phyloP scores from a whole-genome alignment of 2,797 vertebrate genomes.

The Echiichthys vipera region DNA sequence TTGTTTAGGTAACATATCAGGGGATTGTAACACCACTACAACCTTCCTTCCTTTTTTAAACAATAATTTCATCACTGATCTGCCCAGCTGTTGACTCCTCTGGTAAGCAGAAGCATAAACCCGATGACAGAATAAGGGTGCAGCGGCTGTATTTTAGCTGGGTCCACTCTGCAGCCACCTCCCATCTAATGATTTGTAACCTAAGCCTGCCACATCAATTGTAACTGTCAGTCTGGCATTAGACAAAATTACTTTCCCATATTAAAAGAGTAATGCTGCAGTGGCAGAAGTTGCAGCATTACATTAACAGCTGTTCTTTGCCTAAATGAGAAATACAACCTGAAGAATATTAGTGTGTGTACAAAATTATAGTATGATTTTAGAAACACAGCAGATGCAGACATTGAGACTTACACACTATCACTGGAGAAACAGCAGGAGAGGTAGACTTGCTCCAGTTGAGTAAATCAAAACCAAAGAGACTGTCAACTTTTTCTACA shows the following conservation, averaged over 20 bases:
- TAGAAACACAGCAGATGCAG: constrained; percentile 4
- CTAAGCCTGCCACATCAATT: constrained; percentile 71
- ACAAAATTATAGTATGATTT: constrained; percentile 5
- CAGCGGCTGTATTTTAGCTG: constrained; percentile 71
- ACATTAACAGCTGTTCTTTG: constrained; percentile 29
- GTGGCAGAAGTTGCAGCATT: constrained; percentile 38
- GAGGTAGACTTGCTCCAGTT: constrained; percentile 22
- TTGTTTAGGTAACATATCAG: constrained; percentile 21
- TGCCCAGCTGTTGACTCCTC: constrained; percentile 45
- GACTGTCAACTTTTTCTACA: constrained; percentile 34
- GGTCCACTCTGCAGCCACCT: constrained; percentile 65
- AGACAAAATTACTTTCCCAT: constrained; percentile 74
- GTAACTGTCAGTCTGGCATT: constrained; percentile 76
- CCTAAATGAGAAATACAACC: constrained; percentile 29
- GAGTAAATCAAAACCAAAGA: constrained; percentile 27
- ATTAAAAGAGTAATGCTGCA: constrained; percentile 72
- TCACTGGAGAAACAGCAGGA: constrained; percentile 17
- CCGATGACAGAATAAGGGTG: constrained; percentile 52
- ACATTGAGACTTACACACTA: constrained; percentile 10
- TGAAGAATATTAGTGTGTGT: constrained; percentile 4
- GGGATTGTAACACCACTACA: constrained; percentile 9
- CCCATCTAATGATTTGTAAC: constrained; percentile 79
- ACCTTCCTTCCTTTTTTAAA: constrained; percentile 36
- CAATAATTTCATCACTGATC: constrained; percentile 48
- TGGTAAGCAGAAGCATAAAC: constrained; percentile 57